Base-by-base conservation (phyloP, 2,888 invertebrate species). In the Camponotus fellah region DNA sequence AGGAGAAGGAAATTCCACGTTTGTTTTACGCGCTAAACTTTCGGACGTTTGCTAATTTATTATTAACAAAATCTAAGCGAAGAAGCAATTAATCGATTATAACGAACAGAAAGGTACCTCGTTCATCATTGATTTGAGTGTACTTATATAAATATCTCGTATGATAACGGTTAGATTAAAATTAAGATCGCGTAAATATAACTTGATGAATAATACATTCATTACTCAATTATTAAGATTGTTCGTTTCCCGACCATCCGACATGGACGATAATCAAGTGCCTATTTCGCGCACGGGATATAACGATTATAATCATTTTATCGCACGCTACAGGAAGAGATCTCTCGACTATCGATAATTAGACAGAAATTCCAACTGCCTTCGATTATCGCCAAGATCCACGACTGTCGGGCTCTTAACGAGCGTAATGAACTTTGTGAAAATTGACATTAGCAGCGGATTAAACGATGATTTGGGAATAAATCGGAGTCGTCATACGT, bases 401-500 rank as follows among this genome's bases (percentile, higher is more conserved):
- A 21, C 72, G 40, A 40, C 80, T 56, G 81, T 79, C 79, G 69
- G 64, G 43, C 66, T 75, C 71, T 75, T 82, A 74, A 82, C 74
- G 77, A 12, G 66, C 81, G 83, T 87, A 85, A 87, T 85, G 83
- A 87, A 82, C 84, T 79, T 53, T 76, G 56, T 56, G 85, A 85
- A 87, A 87, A 82, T 82, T 87, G 87, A 87, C 85, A 71, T 72
- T 82, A 75, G 64, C 75, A 79, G 77, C 32, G 75, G 68, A 82
- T 81, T 82, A 64, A 83, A 80, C 62, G 85, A 66, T 83, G 60
- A 72, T 46, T 62, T 66, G 85, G 83, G 72, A 79, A 85, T 83
- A 86, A 86, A 86, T 82, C 82, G 81, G 75, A 77, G 62, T 77
- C 83, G 82, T 87, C 85, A 77, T 75, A 85, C 83, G 87, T 87